A percentile compares a stretch with the other conserved stretches of the same genome.
These are phyloP conservation scores for Xiphophorus maculatus DNA, from an alignment of 2,113 vertebrate genomes.

Conservation along the genomic window DNA sequence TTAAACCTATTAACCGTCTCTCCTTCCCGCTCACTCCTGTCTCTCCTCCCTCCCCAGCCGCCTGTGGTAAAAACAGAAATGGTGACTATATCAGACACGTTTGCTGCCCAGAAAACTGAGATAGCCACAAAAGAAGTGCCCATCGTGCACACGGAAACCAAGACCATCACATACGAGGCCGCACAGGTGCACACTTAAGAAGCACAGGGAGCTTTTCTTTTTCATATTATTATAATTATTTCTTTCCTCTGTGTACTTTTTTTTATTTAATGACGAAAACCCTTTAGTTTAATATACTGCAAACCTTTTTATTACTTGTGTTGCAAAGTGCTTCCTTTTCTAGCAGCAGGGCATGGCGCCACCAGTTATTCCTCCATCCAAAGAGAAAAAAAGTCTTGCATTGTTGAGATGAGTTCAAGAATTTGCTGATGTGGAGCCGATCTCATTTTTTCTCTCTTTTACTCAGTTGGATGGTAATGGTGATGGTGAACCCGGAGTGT, in stretches of 20 bases:
- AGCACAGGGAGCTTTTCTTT: slow-evolving; percentile 9
- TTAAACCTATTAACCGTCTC: slow-evolving; percentile 48
- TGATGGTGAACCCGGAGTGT: slow-evolving; percentile 85
- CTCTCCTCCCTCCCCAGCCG: slow-evolving; percentile 84
- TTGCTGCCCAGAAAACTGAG: slow-evolving; percentile 93
- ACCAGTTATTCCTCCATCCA: slow-evolving; percentile 10
- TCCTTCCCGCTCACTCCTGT: slow-evolving; percentile 61
- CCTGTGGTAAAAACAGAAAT: slow-evolving; percentile 99
- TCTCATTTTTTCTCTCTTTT: slow-evolving; percentile 3
- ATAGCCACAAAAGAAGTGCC: slow-evolving; percentile 99
- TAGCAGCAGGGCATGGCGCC: slow-evolving; percentile 35
- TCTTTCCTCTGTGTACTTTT: not conserved
- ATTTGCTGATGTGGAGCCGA: not conserved
- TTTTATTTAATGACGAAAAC: not conserved
- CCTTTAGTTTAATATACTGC: slow-evolving; percentile 1
- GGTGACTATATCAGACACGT: slow-evolving; percentile 98
- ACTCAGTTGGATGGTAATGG: slow-evolving; percentile 87
- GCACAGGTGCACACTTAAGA: slow-evolving; percentile 85
- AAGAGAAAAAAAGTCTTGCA: slow-evolving; percentile 5
- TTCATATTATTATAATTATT: too few species aligned
- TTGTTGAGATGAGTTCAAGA: not conserved
- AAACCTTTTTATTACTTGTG: not conserved
- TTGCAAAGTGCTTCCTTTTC: slow-evolving; percentile 26
- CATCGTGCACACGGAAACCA: slow-evolving; percentile 99
- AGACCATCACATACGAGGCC: slow-evolving; percentile 99